Base-by-base conservation (phyloP, 2,797 vertebrate species). In the Poeciliopsis infans region DNA sequence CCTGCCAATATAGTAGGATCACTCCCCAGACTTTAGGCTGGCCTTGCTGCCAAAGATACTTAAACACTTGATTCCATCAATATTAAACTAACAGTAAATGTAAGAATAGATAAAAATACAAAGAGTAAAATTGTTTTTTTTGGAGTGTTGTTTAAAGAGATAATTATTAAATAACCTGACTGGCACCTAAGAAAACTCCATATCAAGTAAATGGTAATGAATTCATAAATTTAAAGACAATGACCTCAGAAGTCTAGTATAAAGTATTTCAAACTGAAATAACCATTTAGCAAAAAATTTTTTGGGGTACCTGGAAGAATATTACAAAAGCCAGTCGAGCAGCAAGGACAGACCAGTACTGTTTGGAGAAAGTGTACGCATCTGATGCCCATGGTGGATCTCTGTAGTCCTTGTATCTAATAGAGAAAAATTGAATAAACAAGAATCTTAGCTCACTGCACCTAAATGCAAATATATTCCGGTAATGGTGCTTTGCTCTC, bases 351-450 rank as follows among this genome's bases (percentile, higher is more conserved):
- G 97, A 96, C 98, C 98, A 99, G 95, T 99, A 99, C 87, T 99
- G 97, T 88, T 98, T 99, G 25, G 98, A 99, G 87, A 98, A 97
- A 74, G 98, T 97, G 20, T 99, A 99, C 0, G 96, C 94, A 72
- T 97, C 96, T 0, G 89, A 85, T 20, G 95, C 97, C 98, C 98
- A 99, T 0, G 98, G 98, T 1, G 98, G 97, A 77, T 99, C 98
- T 92, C 98, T 96, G 91, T 99, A 99, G 92, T 99, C 98, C 85
- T 99, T 99, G 91, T 98, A 99, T 93, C 98, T 99, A 92, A 57
- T 73, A 80, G 15, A 80, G n/a, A 70, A 4, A 7, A 3, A 46
- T 10, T 69, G 31, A 41, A 59, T 85, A 47, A 78, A 31, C 1
- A 33, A 71, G 51, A 10, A 73, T 46, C 18, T 28, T 53, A 12